phyloP scores from a whole-genome alignment of 2,888 invertebrate species.

The Dicycla oo region DNA sequence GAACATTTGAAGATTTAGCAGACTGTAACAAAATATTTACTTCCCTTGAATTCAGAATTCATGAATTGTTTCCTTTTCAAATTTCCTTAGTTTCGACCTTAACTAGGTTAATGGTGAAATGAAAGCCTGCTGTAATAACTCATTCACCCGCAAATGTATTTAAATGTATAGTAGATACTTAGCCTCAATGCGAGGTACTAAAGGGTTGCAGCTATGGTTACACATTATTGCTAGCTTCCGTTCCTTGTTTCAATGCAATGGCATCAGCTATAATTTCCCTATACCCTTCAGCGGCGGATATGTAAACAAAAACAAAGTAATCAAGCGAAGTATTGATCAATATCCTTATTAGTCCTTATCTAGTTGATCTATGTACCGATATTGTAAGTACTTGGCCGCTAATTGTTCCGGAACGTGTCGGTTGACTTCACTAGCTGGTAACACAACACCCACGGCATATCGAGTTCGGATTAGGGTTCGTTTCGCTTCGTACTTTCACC shows the following conservation, averaged over 20 bases:
- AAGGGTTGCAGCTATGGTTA: conserved; percentile 34
- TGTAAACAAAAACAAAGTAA: conserved; percentile 45
- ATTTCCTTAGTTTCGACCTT: neutral
- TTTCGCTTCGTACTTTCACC: conserved; percentile 59
- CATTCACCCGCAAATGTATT: conserved; percentile 1
- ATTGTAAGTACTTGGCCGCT: conserved; percentile 35
- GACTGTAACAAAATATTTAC: neutral
- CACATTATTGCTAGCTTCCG: conserved; percentile 43
- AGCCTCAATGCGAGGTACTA: conserved; percentile 18
- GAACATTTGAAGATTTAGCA: neutral
- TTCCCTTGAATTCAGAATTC: neutral
- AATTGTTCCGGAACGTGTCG: conserved; percentile 68
- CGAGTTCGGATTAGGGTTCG: conserved; percentile 52
- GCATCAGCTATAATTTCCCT: conserved; percentile 43
- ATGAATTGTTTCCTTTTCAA: neutral
- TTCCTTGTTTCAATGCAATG: conserved; percentile 35
- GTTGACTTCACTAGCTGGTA: conserved; percentile 49
- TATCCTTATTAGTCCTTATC: conserved; percentile 49
- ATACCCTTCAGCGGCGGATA: conserved; percentile 39
- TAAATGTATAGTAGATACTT: conserved; percentile 3
- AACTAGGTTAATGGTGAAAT: neutral
- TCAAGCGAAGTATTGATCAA: conserved; percentile 38
- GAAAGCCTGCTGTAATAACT: neutral
- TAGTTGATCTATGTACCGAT: conserved; percentile 31
- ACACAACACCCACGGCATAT: conserved; percentile 57